Evolutionary conservation across 2,113 vertebrate genomes (phyloP).

Genomic region (Poeciliopsis prolifica): DNA sequence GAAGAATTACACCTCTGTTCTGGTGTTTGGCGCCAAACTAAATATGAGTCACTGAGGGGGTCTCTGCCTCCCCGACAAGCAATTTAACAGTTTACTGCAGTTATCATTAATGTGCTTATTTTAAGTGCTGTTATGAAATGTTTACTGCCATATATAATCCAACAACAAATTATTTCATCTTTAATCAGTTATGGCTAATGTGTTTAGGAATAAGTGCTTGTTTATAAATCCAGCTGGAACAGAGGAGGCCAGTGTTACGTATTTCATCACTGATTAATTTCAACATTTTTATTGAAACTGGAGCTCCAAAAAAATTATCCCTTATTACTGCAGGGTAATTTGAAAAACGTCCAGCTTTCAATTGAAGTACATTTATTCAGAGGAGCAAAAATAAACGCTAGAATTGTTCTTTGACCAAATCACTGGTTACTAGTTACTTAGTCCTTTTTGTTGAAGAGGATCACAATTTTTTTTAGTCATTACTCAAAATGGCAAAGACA

Average conservation of each 20-base stretch:
- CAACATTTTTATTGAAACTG: no score
- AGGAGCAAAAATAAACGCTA: background rate
- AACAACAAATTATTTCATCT: background rate
- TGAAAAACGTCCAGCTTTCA: no score
- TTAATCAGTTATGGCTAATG: background rate
- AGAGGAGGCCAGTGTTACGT: background rate
- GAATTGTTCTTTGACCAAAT: background rate
- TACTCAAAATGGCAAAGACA: no score
- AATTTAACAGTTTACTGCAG: constrained; percentile 10
- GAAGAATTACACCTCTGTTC: constrained; percentile 12
- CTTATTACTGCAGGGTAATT: no score
- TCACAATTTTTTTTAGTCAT: no score
- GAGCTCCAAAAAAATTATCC: no score
- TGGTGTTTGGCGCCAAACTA: constrained; percentile 4
- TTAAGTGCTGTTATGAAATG: background rate
- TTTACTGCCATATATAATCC: background rate
- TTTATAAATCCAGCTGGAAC: background rate
- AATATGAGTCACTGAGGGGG: background rate
- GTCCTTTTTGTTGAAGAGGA: no score
- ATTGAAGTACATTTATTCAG: background rate
- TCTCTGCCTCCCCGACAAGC: background rate
- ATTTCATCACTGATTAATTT: no score
- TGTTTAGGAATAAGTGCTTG: background rate
- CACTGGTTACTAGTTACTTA: no score
- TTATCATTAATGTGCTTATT: background rate